Evolutionary conservation across 2,888 invertebrate species (phyloP).

Genomic region (Trichogramma dendrolimi): DNA sequence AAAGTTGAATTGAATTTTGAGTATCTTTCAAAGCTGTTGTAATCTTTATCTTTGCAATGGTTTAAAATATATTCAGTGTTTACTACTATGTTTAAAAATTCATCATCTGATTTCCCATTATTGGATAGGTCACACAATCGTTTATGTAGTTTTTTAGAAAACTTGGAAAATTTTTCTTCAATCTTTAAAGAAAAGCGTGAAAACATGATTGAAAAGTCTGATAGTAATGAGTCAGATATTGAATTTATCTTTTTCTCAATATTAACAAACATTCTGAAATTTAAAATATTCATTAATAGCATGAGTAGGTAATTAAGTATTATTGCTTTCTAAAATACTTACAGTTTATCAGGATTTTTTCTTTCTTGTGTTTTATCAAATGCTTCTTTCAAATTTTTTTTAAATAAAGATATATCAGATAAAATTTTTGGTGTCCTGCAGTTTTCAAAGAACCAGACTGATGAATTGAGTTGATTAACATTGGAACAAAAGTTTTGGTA

Average conservation of each 20-base stretch:
- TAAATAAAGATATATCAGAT: conserved; percentile 18
- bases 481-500: conserved; percentile 22
- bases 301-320: no score
- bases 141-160: conserved; percentile 20
- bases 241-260: conserved; percentile 23
- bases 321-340: conserved; percentile 1
- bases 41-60: conserved; percentile 19
- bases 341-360: conserved; percentile 18
- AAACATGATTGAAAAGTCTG: conserved; percentile 22
- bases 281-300: background rate
- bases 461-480: conserved; percentile 18
- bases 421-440: conserved; percentile 24
- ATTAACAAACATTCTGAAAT: conserved; percentile 22
- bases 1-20: conserved; percentile 7
- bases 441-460: background rate
- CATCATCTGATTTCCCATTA: conserved; percentile 14
- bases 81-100: conserved; percentile 22
- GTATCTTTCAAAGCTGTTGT: background rate
- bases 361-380: conserved; percentile 13
- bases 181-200: conserved; percentile 26
- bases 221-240: conserved; percentile 25
- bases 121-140: conserved; percentile 22
- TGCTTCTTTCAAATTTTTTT: conserved; percentile 19
- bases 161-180: conserved; percentile 25
- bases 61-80: conserved; percentile 20